phyloP scores from a whole-genome alignment of 2,888 invertebrate genomes.

The Steromphala cineraria region DNA sequence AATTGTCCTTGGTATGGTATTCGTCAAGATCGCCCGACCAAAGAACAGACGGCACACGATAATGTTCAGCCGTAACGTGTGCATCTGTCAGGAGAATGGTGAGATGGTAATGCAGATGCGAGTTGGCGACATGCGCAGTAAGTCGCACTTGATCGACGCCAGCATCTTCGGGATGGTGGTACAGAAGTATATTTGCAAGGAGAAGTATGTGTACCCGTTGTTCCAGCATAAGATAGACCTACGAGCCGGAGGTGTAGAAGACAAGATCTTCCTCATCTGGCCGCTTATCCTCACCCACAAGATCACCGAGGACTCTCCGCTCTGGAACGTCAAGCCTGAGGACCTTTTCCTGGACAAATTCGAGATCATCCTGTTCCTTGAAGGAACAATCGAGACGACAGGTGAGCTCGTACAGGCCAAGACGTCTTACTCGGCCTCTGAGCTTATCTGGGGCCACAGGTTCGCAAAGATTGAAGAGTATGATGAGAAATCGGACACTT shows the following conservation, averaged over 20 bases:
- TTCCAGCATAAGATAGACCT: conserved; percentile 90
- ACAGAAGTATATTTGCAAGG: conserved; percentile 53
- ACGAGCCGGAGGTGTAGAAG: conserved; percentile 92
- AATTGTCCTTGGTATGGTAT: conserved; percentile 86
- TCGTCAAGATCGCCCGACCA: conserved; percentile 95
- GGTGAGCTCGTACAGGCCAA: conserved; percentile 76
- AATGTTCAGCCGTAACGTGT: conserved; percentile 90
- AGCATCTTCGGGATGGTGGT: conserved; percentile 61
- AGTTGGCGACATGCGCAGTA: conserved; percentile 73
- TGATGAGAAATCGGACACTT: conserved; percentile 57
- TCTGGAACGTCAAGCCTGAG: conserved; percentile 91
- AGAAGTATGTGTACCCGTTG: conserved; percentile 65
- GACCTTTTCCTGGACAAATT: conserved; percentile 83
- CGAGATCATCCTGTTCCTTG: conserved; percentile 95
- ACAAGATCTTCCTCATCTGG: conserved; percentile 97
- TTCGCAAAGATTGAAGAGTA: conserved; percentile 67
- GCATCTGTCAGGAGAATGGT: conserved; percentile 82
- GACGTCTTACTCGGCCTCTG: conserved; percentile 75
- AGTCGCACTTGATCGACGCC: conserved; percentile 81
- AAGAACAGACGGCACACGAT: conserved; percentile 93
- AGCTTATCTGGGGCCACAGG: conserved; percentile 71
- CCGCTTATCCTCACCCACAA: conserved; percentile 96
- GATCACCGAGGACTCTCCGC: conserved; percentile 91
- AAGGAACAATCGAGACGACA: conserved; percentile 92
- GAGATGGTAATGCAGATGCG: conserved; percentile 71